phyloP scores from a whole-genome alignment of 2,113 vertebrate species.

The Aplodontia rufa region DNA sequence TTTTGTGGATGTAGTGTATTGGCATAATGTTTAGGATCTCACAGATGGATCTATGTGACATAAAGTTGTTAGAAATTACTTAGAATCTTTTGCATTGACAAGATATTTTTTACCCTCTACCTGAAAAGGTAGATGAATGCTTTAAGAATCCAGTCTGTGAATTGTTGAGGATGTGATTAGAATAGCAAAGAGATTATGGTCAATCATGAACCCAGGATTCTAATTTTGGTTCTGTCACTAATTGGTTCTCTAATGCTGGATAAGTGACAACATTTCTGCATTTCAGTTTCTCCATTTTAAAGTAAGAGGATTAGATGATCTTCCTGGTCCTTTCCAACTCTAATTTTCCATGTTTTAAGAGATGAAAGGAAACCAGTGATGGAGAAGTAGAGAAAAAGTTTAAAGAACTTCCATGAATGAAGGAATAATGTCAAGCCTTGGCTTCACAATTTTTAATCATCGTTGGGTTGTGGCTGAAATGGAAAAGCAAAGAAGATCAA shows the following conservation, averaged over 20 bases:
- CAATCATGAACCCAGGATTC: neutral
- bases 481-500: conserved; percentile 62
- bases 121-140: neutral
- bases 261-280: conserved; percentile 16
- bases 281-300: conserved; percentile 45
- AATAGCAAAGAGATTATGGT: conserved; percentile 1
- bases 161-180: neutral
- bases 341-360: conserved; percentile 18
- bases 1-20: neutral
- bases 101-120: neutral
- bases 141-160: neutral
- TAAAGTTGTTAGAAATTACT: conserved; percentile 37
- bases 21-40: neutral
- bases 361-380: conserved; percentile 12
- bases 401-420: conserved; percentile 39
- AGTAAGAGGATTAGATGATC: conserved; percentile 12
- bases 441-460: conserved; percentile 50
- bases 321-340: neutral
- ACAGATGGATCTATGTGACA: neutral
- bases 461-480: conserved; percentile 49
- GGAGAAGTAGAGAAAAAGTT: conserved; percentile 34
- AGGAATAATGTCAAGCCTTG: conserved; percentile 26
- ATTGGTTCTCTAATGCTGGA: conserved; percentile 31
- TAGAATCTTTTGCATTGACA: neutral
- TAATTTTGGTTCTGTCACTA: neutral